A percentile compares a stretch with the other conserved stretches of the same genome.
phyloP scores from a whole-genome alignment of 2,113 vertebrate genomes.

The Sterrhoptilus dennistouni region DNA sequence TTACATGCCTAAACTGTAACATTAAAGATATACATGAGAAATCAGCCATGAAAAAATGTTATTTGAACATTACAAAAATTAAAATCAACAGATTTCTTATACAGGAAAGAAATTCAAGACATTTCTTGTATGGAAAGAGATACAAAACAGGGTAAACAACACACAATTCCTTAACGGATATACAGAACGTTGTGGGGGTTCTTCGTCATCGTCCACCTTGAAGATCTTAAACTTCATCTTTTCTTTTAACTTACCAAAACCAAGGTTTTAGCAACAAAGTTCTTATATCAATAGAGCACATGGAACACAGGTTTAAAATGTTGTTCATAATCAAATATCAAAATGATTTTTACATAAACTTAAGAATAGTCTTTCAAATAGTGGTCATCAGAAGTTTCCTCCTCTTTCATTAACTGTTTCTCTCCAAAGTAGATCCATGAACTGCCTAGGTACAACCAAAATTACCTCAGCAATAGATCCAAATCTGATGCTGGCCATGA shows the following conservation, averaged over 20 bases:
- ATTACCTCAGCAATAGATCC: background rate
- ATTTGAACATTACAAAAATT: background rate
- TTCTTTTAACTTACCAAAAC: background rate
- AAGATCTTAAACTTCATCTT: background rate
- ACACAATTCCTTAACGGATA: constrained; percentile 17
- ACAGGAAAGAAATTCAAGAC: background rate
- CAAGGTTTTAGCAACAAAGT: background rate
- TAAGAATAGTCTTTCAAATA: background rate
- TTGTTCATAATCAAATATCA: background rate
- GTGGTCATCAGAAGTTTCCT: background rate
- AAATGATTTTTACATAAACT: background rate
- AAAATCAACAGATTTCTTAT: background rate
- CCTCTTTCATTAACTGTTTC: background rate
- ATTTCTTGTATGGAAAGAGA: background rate
- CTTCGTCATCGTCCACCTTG: background rate
- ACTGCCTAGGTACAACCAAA: background rate
- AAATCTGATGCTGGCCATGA: background rate
- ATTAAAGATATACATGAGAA: background rate
- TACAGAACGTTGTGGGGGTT: background rate
- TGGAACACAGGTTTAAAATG: background rate
- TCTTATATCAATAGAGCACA: background rate
- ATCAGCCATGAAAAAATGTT: background rate
- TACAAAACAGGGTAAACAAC: background rate
- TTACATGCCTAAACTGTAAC: background rate
- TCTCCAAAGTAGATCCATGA: background rate